Evolutionary conservation across 2,797 vertebrate genomes (phyloP).

Genomic region (Molothrus ater): DNA sequence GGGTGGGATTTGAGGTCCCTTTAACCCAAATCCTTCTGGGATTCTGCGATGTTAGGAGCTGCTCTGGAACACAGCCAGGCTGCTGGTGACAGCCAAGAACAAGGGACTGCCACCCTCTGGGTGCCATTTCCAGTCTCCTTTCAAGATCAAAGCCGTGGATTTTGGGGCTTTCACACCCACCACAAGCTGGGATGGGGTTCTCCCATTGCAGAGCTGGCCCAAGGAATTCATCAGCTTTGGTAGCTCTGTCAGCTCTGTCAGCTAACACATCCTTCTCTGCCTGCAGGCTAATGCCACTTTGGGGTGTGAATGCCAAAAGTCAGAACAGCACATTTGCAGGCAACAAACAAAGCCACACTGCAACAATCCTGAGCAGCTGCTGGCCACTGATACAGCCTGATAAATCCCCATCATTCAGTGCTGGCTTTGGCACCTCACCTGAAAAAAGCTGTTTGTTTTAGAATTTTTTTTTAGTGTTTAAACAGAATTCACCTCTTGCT

Average conservation of each 20-base stretch:
- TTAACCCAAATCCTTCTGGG: not conserved
- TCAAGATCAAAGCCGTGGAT: not conserved
- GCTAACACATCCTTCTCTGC: not conserved
- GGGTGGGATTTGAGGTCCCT: fast-evolving
- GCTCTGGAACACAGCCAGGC: not conserved
- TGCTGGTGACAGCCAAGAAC: not conserved
- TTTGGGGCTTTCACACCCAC: not conserved
- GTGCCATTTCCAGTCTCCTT: not conserved
- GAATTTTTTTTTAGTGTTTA: not conserved
- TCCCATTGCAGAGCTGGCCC: not conserved
- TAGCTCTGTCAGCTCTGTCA: fast-evolving
- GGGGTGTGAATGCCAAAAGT: not conserved
- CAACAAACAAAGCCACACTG: not conserved
- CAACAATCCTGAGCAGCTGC: not conserved
- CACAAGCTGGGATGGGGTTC: not conserved
- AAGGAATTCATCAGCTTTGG: not conserved
- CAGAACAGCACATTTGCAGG: fast-evolving
- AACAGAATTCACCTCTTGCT: not conserved
- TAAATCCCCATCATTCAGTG: not conserved
- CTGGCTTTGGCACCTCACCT: fast-evolving
- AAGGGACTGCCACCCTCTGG: fast-evolving
- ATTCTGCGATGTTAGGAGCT: fast-evolving
- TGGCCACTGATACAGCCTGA: fast-evolving
- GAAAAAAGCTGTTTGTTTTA: not conserved
- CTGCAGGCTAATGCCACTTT: not conserved